Evolutionary conservation across 1,140 invertebrate species (phyloP).

Genomic region (Hycleus cichorii): DNA sequence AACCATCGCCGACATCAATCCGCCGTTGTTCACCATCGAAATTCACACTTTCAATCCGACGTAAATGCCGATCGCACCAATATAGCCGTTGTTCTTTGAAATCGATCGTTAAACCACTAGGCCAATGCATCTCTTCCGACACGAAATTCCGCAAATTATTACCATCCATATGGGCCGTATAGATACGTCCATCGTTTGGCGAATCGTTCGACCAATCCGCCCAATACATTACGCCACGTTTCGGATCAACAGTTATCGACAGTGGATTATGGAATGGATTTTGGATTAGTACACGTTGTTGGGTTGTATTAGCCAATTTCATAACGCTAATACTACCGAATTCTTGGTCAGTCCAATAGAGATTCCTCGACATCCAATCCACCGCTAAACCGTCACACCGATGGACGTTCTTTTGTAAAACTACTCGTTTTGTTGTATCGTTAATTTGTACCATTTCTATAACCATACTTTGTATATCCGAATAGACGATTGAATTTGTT

Average conservation of each 20-base stretch:
- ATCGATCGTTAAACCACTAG: slow-evolving; percentile 82
- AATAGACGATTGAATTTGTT: slow-evolving; percentile 62
- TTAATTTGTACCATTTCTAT: slow-evolving; percentile 29
- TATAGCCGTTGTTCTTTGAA: slow-evolving; percentile 61
- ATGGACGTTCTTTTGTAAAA: slow-evolving; percentile 47
- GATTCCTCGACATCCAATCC: slow-evolving; percentile 71
- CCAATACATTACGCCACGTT: slow-evolving; percentile 64
- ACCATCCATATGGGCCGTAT: slow-evolving; percentile 76
- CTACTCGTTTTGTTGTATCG: slow-evolving; percentile 18
- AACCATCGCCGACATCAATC: slow-evolving; percentile 50
- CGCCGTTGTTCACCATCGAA: slow-evolving; percentile 62
- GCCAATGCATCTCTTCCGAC: slow-evolving; percentile 63
- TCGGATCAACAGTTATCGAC: slow-evolving; percentile 63
- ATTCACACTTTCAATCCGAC: slow-evolving; percentile 68
- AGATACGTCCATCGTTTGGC: slow-evolving; percentile 49
- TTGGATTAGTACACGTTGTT: slow-evolving; percentile 48
- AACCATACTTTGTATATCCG: slow-evolving; percentile 48
- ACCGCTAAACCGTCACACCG: slow-evolving; percentile 65
- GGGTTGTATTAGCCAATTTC: slow-evolving; percentile 46
- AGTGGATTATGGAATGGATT: slow-evolving; percentile 50
- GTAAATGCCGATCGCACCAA: slow-evolving; percentile 68
- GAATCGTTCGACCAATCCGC: slow-evolving; percentile 62
- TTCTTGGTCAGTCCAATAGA: slow-evolving; percentile 76
- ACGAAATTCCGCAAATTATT: slow-evolving; percentile 48
- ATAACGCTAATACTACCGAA: slow-evolving; percentile 55